phyloP scores from a whole-genome alignment of 1,140 invertebrate genomes.

The Hetaerina americana region DNA sequence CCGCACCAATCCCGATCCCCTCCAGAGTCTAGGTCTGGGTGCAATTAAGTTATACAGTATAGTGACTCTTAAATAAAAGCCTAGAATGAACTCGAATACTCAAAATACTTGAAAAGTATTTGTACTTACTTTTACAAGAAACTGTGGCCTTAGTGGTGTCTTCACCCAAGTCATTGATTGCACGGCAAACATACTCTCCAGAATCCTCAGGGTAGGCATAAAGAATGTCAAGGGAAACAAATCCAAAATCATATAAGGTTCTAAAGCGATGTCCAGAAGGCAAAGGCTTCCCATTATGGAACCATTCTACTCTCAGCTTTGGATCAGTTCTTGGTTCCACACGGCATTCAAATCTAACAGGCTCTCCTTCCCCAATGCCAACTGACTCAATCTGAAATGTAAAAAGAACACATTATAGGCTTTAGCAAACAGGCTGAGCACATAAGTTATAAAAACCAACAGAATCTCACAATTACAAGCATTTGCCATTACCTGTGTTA shows the following conservation, averaged over 20 bases:
- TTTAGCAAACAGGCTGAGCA: too few species aligned
- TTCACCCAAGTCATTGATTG: slow-evolving; percentile 76
- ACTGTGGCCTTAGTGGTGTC: slow-evolving; percentile 72
- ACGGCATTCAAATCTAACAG: slow-evolving; percentile 85
- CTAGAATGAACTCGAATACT: neutral
- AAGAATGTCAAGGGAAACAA: slow-evolving; percentile 84
- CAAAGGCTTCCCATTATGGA: slow-evolving; percentile 75
- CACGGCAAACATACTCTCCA: slow-evolving; percentile 84
- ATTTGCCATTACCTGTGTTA: slow-evolving; percentile 49
- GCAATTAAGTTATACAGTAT: too few species aligned
- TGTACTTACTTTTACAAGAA: slow-evolving; percentile 64
- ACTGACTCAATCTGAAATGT: slow-evolving; percentile 54
- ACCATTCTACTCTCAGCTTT: slow-evolving; percentile 84
- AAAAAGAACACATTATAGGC: too few species aligned
- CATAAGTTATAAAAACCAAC: too few species aligned
- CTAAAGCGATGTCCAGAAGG: slow-evolving; percentile 83
- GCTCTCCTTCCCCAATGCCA: slow-evolving; percentile 76
- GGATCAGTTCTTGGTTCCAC: slow-evolving; percentile 93
- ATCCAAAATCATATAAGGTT: slow-evolving; percentile 85
- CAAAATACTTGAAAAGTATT: too few species aligned
- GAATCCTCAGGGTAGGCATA: slow-evolving; percentile 87
- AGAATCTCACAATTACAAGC: too few species aligned
- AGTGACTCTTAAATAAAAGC: slow-evolving; percentile 1
- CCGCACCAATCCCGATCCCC: too few species aligned
- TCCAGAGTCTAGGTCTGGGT: too few species aligned